A percentile compares a stretch with the other conserved stretches of the same genome.
Conservation (phyloP, 2,113 vertebrate species). For the Pseudorhombus dupliciocellatus region DNA sequence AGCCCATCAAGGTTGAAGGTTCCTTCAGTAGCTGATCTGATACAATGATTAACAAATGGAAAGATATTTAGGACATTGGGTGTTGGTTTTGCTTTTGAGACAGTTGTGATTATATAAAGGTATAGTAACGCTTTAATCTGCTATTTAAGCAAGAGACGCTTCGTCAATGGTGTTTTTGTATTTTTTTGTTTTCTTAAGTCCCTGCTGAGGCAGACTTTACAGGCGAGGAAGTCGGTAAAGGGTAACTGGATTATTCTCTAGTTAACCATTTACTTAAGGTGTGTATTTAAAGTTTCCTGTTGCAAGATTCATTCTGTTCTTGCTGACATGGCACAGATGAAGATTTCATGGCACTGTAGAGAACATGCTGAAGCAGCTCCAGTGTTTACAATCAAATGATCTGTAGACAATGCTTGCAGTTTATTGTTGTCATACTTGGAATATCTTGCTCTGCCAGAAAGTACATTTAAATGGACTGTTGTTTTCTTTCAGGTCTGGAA, state of each 20-base stretch:
- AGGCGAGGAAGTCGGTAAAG: slow-evolving; percentile 10
- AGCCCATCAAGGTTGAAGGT: slow-evolving; percentile 7
- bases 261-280: background rate
- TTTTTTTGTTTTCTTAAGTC: background rate
- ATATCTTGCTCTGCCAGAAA: background rate
- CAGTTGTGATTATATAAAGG: background rate
- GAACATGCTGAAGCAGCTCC: background rate
- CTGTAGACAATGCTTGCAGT: background rate
- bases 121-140: slow-evolving; percentile 5
- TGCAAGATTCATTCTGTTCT: background rate
- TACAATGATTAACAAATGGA: slow-evolving; percentile 45
- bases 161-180: background rate
- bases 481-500: slow-evolving; percentile 66
- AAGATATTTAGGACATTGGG: background rate
- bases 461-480: background rate
- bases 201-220: background rate
- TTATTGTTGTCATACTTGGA: background rate
- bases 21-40: slow-evolving; percentile 9
- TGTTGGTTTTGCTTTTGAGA: no score
- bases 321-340: background rate
- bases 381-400: background rate
- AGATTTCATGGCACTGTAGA: background rate
- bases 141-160: background rate
- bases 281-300: slow-evolving; percentile 6
- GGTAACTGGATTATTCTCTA: slow-evolving; percentile 8